These are phyloP conservation scores for Odontesthes bonariensis DNA, from an alignment of 2,113 vertebrate genomes.

Conservation along the genomic window DNA sequence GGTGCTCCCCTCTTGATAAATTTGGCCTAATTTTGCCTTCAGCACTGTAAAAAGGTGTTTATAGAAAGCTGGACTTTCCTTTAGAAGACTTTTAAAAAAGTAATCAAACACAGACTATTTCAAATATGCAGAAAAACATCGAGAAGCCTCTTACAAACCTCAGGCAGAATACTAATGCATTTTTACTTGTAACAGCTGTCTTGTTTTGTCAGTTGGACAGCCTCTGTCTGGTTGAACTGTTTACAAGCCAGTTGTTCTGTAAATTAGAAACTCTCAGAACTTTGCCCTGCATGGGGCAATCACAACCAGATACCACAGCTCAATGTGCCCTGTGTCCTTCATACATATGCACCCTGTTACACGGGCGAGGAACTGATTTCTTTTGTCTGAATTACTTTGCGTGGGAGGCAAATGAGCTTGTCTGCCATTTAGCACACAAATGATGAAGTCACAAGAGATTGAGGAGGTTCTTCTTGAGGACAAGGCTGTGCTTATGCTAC, in stretches of 20 bases:
- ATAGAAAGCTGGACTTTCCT: neutral
- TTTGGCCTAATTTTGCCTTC: neutral
- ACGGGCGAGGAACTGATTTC: slow-evolving; percentile 5
- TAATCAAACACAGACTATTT: neutral
- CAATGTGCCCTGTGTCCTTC: neutral
- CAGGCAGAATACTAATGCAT: neutral
- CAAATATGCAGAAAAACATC: neutral
- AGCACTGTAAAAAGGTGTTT: neutral
- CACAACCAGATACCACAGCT: no score
- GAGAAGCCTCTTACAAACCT: neutral
- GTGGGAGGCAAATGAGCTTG: slow-evolving; percentile 18
- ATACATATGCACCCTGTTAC: neutral
- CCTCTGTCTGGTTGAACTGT: slow-evolving; percentile 45
- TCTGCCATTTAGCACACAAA: slow-evolving; percentile 32
- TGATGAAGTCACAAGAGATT: slow-evolving; percentile 5
- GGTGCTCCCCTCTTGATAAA: slow-evolving; percentile 16
- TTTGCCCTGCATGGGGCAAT: neutral
- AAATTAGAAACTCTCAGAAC: neutral
- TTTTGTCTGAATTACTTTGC: slow-evolving; percentile 52
- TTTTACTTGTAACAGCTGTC: neutral
- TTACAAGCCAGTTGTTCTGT: neutral
- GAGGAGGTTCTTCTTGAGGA: neutral
- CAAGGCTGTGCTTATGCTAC: neutral
- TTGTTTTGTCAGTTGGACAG: slow-evolving; percentile 29
- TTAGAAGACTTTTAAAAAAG: neutral